Evolutionary conservation across 2,113 vertebrate genomes (phyloP).

Genomic region (Psettodes erumei): DNA sequence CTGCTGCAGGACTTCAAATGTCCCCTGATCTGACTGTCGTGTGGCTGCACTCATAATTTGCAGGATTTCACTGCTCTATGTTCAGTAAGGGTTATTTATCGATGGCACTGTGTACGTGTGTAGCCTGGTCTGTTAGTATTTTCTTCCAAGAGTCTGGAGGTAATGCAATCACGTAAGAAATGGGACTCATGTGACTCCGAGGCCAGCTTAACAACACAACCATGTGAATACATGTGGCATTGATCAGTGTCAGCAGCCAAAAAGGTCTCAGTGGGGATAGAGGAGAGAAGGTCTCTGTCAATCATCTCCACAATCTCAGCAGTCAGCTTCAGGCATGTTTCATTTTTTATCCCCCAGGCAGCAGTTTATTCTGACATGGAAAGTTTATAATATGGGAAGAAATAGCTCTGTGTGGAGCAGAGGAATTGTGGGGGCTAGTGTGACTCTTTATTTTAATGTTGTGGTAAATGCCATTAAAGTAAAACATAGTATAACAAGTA

Average conservation of each 20-base stretch:
- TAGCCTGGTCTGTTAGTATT: constrained; percentile 4
- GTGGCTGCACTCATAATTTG: not conserved
- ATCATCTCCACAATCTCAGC: constrained; percentile 53
- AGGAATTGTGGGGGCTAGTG: not conserved
- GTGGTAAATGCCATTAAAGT: constrained; percentile 1
- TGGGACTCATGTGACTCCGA: constrained; percentile 65
- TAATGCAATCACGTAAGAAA: constrained; percentile 74
- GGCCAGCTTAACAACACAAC: constrained; percentile 45
- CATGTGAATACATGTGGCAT: constrained; percentile 75
- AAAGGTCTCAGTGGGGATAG: constrained; percentile 43
- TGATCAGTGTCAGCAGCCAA: constrained; percentile 71
- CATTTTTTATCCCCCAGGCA: constrained; percentile 33
- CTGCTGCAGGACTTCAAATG: not conserved
- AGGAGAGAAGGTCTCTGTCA: constrained; percentile 66
- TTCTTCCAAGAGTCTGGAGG: constrained; percentile 39
- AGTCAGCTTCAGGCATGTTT: constrained; percentile 43
- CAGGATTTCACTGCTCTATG: not conserved
- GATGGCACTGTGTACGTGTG: constrained; percentile 7
- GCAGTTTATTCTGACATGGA: constrained; percentile 47
- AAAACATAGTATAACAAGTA: too few species aligned
- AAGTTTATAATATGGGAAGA: constrained; percentile 35
- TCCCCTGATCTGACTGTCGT: not conserved
- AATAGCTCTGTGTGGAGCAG: constrained; percentile 16
- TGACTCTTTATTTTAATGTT: constrained; percentile 11
- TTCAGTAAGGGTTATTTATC: not conserved